phyloP scores from a whole-genome alignment of 2,888 invertebrate genomes.

The Cepaea hortensis region DNA sequence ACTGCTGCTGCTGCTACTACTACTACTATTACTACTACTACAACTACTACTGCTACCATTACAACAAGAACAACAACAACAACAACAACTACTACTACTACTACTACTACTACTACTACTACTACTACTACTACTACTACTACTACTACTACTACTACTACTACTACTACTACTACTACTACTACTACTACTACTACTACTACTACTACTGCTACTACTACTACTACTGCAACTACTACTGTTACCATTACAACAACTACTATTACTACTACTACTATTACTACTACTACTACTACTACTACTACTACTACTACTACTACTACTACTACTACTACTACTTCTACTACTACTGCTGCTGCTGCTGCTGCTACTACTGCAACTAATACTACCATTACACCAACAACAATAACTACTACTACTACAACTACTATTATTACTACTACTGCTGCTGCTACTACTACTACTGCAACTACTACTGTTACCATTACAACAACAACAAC shows the following conservation, averaged over 20 bases:
- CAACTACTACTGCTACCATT: constrained; percentile 25
- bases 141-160: constrained; percentile 35
- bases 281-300: background rate
- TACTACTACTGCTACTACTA: constrained; percentile 31
- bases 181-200: constrained; percentile 32
- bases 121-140: constrained; percentile 2
- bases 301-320: constrained; percentile 26
- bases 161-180: constrained; percentile 32
- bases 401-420: background rate
- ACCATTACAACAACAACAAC: constrained; percentile 4
- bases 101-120: constrained; percentile 7
- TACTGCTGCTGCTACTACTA: constrained; percentile 27
- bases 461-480: constrained; percentile 22
- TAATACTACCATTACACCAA: too few species aligned
- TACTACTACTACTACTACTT: constrained; percentile 15
- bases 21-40: constrained; percentile 25
- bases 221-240: constrained; percentile 12
- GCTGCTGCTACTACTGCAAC: constrained; percentile 19
- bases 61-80: constrained; percentile 22
- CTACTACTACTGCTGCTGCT: constrained; percentile 29
- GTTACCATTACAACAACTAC: constrained; percentile 12
- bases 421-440: constrained; percentile 27
- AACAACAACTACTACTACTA: constrained; percentile 20
- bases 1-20: background rate
- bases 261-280: constrained; percentile 24